A percentile compares a stretch with the other conserved stretches of the same genome.
Conservation (phyloP, 2,797 vertebrate species). For the Helarctos malayanus region DNA sequence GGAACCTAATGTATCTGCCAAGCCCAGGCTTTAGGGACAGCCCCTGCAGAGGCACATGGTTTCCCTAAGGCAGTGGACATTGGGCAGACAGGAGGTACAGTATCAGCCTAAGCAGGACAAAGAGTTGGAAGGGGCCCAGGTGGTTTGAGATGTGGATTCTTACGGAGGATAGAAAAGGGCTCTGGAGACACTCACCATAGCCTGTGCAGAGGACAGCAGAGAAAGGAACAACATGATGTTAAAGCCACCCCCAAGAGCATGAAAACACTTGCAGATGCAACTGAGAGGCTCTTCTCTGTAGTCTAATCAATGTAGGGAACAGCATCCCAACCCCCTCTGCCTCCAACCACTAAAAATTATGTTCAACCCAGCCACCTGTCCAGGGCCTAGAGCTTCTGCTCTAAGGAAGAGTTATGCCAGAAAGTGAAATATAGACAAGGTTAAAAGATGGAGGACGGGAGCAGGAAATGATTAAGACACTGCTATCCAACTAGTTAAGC, state of each 20-base stretch:
- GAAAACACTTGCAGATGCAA: constrained; percentile 71
- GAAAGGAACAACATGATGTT: constrained; percentile 94
- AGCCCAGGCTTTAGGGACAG: background rate
- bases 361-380: background rate
- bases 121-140: background rate
- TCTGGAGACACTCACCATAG: constrained; percentile 96
- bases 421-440: constrained; percentile 31
- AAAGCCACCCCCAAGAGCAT: constrained; percentile 84
- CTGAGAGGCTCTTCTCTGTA: background rate
- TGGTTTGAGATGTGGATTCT: background rate
- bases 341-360: constrained; percentile 37
- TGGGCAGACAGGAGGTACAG: constrained; percentile 44
- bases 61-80: background rate
- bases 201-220: constrained; percentile 96
- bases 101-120: constrained; percentile 50
- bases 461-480: constrained; percentile 1
- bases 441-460: constrained; percentile 41
- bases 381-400: background rate
- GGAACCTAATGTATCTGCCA: background rate
- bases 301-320: background rate
- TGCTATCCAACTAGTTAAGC: background rate
- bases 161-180: background rate
- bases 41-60: background rate
- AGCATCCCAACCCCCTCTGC: background rate
- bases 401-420: background rate